Evolutionary conservation across 2,113 vertebrate species (phyloP).

Genomic region (Axis porcinus): DNA sequence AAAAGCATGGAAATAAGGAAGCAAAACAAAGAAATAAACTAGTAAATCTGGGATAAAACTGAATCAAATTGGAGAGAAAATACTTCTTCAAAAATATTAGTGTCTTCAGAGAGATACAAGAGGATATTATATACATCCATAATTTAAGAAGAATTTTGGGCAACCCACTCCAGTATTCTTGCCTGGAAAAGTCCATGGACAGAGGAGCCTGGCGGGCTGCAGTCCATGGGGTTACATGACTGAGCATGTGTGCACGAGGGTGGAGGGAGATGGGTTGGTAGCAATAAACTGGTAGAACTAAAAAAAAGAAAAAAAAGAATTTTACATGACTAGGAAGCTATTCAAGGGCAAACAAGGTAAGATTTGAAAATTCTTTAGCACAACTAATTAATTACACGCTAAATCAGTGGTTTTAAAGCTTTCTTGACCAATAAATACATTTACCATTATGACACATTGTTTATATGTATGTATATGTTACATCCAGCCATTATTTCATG

Average conservation of each 20-base stretch:
- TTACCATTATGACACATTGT: neutral
- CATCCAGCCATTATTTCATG: neutral
- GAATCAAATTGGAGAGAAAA: neutral
- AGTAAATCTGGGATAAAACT: neutral
- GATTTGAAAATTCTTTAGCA: neutral
- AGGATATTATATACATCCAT: neutral
- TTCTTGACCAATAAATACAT: neutral
- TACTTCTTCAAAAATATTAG: slow-evolving; percentile 7
- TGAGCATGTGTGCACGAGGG: too few relatives aligned
- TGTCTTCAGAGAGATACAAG: neutral
- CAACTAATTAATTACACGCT: neutral
- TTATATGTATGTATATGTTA: neutral
- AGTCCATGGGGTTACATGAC: too few relatives aligned
- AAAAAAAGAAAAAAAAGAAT: neutral
- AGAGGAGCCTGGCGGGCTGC: too few relatives aligned
- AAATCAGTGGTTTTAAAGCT: neutral
- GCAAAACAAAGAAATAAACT: neutral
- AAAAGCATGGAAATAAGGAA: neutral
- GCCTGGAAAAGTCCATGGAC: too few relatives aligned
- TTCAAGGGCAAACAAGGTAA: neutral
- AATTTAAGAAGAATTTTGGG: neutral
- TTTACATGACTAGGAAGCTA: neutral
- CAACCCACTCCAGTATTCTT: too few relatives aligned
- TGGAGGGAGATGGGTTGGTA: too few relatives aligned
- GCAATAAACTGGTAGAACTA: too few relatives aligned